phyloP scores from a whole-genome alignment of 23 tunicate species.

The Diplosoma virens region DNA sequence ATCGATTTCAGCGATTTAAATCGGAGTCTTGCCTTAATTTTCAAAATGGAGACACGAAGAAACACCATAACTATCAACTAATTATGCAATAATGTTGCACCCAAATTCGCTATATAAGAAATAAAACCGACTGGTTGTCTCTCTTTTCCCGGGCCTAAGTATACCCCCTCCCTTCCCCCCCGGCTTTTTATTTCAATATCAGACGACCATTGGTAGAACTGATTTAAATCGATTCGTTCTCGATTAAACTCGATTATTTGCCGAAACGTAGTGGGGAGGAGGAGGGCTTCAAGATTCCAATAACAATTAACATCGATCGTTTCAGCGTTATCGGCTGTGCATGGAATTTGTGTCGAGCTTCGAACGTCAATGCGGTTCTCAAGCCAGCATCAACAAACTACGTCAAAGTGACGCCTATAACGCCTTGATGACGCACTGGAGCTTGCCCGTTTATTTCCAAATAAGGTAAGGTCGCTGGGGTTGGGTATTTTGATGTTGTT shows the following conservation, averaged over 20 bases:
- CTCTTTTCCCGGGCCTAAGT: neutral
- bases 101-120: no score
- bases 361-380: slow-evolving; percentile 92
- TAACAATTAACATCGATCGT: no score
- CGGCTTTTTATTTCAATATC: neutral
- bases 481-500: neutral
- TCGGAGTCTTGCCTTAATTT: no score
- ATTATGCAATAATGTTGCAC: no score
- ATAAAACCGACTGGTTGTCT: no score
- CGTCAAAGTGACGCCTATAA: slow-evolving; percentile 72
- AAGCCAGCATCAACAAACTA: slow-evolving; percentile 69
- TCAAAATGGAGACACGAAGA: no score
- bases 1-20: neutral
- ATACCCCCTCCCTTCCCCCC: neutral
- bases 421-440: slow-evolving; percentile 70
- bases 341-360: slow-evolving; percentile 67
- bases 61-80: no score
- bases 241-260: no score
- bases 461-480: slow-evolving; percentile 49
- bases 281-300: no score
- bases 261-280: no score
- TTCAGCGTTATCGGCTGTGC: slow-evolving; percentile 58
- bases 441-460: slow-evolving; percentile 93
- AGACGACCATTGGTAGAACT: no score
- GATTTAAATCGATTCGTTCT: no score